Percentiles rank a stretch among this genome's conserved stretches.
These are phyloP conservation scores for Trichechus manatus DNA, from an alignment of 2,113 vertebrate genomes.

Conservation along the genomic window DNA sequence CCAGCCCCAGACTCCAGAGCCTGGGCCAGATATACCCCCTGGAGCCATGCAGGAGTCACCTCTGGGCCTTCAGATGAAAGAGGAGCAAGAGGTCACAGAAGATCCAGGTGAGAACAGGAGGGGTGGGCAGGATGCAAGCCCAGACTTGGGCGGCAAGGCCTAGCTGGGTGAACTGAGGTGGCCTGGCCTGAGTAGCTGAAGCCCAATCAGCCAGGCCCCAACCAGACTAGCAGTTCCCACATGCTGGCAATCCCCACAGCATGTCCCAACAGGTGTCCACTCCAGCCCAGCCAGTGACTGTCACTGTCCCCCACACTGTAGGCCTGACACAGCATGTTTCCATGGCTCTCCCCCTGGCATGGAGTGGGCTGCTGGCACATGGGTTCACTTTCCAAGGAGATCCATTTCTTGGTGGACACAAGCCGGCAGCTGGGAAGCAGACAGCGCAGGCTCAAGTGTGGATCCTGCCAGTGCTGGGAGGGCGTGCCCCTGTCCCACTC, in stretches of 20 bases:
- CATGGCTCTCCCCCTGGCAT: not conserved
- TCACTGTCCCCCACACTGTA: not conserved
- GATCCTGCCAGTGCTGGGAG: not conserved
- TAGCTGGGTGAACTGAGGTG: not conserved
- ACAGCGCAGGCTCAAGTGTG: not conserved
- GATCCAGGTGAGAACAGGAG: conserved; percentile 65
- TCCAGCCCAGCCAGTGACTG: not conserved
- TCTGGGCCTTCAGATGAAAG: conserved; percentile 29
- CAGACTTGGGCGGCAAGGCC: not conserved
- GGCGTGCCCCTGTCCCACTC: not conserved
- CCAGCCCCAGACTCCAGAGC: conserved; percentile 32
- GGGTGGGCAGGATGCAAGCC: not conserved
- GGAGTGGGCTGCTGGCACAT: not conserved
- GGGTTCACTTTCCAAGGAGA: not conserved
- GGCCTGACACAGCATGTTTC: not conserved
- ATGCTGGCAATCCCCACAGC: not conserved
- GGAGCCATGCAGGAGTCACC: not conserved
- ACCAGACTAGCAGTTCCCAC: not conserved
- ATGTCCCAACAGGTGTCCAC: not conserved
- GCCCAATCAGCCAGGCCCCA: not conserved
- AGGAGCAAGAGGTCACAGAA: conserved; percentile 57
- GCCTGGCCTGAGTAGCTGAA: not conserved
- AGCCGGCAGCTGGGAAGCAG: not conserved
- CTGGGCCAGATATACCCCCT: not conserved
- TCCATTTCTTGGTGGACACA: not conserved